Evolutionary conservation across 2,113 vertebrate species (phyloP), one percentile per base, ranked within the genome.

Genomic region (Atlantisia rogersi): DNA sequence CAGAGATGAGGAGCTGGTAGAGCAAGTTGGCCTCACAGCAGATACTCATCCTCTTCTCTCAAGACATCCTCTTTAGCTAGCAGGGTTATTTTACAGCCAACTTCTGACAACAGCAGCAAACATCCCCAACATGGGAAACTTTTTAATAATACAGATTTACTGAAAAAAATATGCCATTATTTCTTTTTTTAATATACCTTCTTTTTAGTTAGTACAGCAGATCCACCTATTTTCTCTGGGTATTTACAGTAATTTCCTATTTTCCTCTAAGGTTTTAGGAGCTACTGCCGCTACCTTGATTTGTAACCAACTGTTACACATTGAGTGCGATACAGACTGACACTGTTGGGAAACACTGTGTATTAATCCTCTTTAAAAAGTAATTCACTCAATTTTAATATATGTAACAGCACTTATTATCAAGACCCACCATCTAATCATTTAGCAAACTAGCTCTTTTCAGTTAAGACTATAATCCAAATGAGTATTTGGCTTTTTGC

Each of bases 1-100:
- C 12, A 76, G 78, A 71, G 50, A n/a, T 46, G 62, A 80, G 37
- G 31, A 88, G 70, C 90, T 85, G 85, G 67, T 40, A 88, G 75
- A 74, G 31, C 22, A 67, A 58, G 63, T 10, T 65, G 79, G 26
- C 77, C 88, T 74, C 79, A 90, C 50, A 88, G 82, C 58, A 74
- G 44, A 88, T 35, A 65, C 37, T 65, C 67, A 10, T 65, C 25
- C 28, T 70, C 68, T 55, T 64, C 77, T 77, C 86, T 59, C 37
- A 69, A 79, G 81, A 62, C 64, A 71, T 63, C 35, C 32, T 55
- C 64, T 35, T 64, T 52, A 44, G 15, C 62, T 68, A 82, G 58
- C 35, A 76, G 55, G 20, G 15, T 59, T 83, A 55, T 46, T 60
- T 67, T 40, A 68, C 58, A 89, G 62, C 7, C 55, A 70, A 16